phyloP scores from a whole-genome alignment of 2,113 vertebrate genomes.

The Alligator sinensis region DNA sequence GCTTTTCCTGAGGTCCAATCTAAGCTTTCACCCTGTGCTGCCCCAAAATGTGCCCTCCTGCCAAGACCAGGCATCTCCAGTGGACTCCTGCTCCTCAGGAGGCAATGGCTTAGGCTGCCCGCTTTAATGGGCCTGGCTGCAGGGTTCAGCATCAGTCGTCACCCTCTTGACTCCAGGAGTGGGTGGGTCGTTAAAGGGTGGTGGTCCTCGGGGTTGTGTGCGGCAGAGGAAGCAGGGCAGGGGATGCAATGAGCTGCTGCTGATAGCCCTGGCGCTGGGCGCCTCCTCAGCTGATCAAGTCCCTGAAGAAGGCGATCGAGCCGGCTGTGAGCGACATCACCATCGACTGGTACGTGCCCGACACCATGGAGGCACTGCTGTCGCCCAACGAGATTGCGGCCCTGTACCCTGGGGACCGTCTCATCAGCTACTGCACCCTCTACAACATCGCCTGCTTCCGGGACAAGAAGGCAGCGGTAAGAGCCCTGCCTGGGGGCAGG shows the following conservation, averaged over 20 bases:
- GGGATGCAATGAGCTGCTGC: accelerated
- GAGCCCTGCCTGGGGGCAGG: background rate
- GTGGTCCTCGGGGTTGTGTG: background rate
- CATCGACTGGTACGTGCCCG: conserved; percentile 97
- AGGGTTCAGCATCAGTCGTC: background rate
- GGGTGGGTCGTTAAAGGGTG: background rate
- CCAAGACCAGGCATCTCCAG: background rate
- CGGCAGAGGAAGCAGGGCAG: accelerated
- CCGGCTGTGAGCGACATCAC: conserved; percentile 92
- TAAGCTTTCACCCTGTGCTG: background rate
- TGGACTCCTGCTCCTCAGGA: background rate
- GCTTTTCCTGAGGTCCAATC: no score
- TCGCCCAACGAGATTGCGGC: conserved; percentile 93
- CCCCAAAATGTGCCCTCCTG: background rate
- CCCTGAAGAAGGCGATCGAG: conserved; percentile 95
- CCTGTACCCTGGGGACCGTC: conserved; percentile 90
- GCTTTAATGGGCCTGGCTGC: background rate
- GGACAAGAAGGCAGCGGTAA: conserved; percentile 75
- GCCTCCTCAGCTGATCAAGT: conserved; percentile 87
- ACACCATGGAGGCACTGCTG: conserved; percentile 93
- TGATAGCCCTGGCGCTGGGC: background rate
- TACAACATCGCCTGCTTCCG: conserved; percentile 88
- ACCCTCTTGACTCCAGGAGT: background rate
- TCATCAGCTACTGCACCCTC: conserved; percentile 93
- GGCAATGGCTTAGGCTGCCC: no score